Evolutionary conservation across 2,797 vertebrate genomes (phyloP), one percentile per base, ranked within the genome.

Genomic region (Trematocara caparti): DNA sequence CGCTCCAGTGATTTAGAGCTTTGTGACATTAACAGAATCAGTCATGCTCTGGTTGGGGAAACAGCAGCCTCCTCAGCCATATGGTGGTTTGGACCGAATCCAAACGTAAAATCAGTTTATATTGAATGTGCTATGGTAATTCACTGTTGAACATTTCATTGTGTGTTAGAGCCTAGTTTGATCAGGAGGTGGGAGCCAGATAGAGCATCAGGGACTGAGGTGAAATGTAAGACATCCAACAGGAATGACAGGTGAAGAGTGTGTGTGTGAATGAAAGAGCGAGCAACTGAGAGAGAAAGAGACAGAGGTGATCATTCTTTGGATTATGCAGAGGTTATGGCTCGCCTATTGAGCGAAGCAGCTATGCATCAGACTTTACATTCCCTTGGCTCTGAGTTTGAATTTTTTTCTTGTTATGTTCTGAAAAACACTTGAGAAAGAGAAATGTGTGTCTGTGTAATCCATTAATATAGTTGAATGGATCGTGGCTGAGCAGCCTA

Each of bases 1-100:
- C 11, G 59, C 85, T 82, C 69, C 12, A 8, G 78, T 92, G 92
- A 94, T 94, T 94, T 93, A 93, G 88, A 88, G 90, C 92, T 89
- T 91, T 94, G 82, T 90, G 93, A 89, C 92, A 91, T 94, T 93
- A 94, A 90, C 90, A 84, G 84, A 95, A 93, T 95, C 95, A 83
- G 94, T 96, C 94, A 94, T 76, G 91, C 91, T 92, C 78, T 17
- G 82, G 48, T 78, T 80, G 76, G 75, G 81, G 88, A 83, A 94
- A 84, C 81, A 19, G 78, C 83, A 40, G 78, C 78, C 86, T 90
- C 76, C 79, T 83, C 81, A 12, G 88, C 64, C 94, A 95, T 93
- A 92, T 93, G 93, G 90, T 80, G 88, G 89, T 90, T 92, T 95
- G 94, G 94, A 92, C 38, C 1, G 19, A 76, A 86, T 83, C 93